Base-by-base conservation (phyloP, 1,140 invertebrate species). In the Lordiphosa clarofinis region DNA sequence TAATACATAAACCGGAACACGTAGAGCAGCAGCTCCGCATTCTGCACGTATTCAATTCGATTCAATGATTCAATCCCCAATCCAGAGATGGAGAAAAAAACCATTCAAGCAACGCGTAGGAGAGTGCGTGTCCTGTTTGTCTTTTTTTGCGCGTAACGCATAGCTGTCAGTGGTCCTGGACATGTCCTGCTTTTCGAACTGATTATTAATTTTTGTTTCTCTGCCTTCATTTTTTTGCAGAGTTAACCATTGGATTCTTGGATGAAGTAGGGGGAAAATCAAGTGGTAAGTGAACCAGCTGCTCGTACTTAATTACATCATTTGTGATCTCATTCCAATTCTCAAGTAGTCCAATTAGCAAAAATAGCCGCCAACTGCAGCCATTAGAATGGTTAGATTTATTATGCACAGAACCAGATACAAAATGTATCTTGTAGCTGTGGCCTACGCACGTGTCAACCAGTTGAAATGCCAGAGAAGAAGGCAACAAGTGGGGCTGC, bases 11-110 rank as follows among this genome's bases (percentile, higher is more conserved):
- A 31, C 28, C 28, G 57, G 55, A 39, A 68, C 63, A 72, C 64
- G 68, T 67, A 67, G 24, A 13, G 10, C 1, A 4, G 53, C 37
- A 28, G 49, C 28, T 42, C 39, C 21, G 38, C 39, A 19, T 12
- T 39, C 37, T 46, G 57, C 78, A 84, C 78, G 78, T 84, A 84
- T 84, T 84, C 78, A 84, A 84, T 84, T 84, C 78, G 74, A 84
- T 84, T 84, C 78, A 84, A 84, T 84, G 78, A 81, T 73, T 79
- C 74, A 79, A 79, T 81, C 70, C 73, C 19, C 40, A 48, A 72
- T 81, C 58, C 72, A 37, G 65, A 33, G 42, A 37, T 54, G 24
- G 31, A 57, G 57, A 31, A 8, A 7, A 28, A 31, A 31, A 8
- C 1, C 28, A 31, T 31, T 31, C 28, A 31, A 31, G 28, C 28